Conservation (phyloP, 2,113 vertebrate genomes). For the Echinops telfairi region DNA sequence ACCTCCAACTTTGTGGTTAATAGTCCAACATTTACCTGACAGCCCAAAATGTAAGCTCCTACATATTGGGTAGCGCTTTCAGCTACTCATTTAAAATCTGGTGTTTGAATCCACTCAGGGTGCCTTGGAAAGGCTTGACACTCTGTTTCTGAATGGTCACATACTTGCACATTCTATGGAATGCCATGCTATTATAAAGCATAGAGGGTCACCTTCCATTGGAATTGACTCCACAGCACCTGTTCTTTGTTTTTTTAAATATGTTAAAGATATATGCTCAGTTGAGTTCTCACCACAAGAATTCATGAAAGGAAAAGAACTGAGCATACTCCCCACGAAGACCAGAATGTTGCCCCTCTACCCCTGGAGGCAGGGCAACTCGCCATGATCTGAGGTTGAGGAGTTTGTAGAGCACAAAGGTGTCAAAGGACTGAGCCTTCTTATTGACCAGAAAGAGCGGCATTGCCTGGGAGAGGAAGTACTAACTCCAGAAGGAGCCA, state of each 20-base stretch:
- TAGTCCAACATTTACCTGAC: no score
- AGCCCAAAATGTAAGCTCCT: no score
- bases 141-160: background rate
- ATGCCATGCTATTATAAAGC: background rate
- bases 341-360: background rate
- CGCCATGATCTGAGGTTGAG: background rate
- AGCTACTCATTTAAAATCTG: background rate
- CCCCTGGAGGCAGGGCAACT: background rate
- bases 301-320: background rate
- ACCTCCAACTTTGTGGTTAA: no score
- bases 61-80: background rate
- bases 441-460: background rate
- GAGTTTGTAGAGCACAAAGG: background rate
- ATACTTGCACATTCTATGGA: background rate
- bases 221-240: background rate
- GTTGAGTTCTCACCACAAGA: background rate
- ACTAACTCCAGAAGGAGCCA: background rate
- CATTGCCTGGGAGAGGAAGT: background rate
- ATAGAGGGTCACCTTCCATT: background rate
- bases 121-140: background rate
- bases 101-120: background rate
- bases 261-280: background rate
- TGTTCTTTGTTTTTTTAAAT: background rate
- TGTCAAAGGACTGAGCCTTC: background rate
- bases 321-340: background rate